phyloP scores from a whole-genome alignment of 2,113 vertebrate genomes.

The Phrynosoma blainvillii region DNA sequence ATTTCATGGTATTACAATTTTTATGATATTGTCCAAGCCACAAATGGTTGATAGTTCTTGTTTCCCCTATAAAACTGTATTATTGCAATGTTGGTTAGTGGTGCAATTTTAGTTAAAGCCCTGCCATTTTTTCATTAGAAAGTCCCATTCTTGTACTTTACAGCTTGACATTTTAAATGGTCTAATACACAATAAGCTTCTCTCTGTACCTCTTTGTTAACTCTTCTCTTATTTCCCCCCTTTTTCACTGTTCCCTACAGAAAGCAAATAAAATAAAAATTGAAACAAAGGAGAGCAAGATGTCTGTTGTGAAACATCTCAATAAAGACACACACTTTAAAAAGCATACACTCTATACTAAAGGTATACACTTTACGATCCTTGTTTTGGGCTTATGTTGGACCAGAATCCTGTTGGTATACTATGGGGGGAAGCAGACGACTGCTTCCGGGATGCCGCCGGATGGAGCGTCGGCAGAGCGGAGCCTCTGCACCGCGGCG shows the following conservation, averaged over 20 bases:
- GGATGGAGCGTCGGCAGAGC: too few species aligned
- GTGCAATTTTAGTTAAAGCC: conserved; percentile 44
- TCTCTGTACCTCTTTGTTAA: neutral
- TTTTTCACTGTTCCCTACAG: neutral
- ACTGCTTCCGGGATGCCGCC: too few species aligned
- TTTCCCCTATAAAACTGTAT: conserved; percentile 51
- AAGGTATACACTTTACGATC: too few species aligned
- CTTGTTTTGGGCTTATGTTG: too few species aligned
- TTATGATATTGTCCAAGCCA: conserved; percentile 48
- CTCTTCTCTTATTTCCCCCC: neutral
- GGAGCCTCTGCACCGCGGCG: too few species aligned
- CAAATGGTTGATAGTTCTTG: conserved; percentile 38
- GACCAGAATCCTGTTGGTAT: too few species aligned
- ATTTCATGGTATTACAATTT: conserved; percentile 66
- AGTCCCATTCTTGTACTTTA: conserved; percentile 1
- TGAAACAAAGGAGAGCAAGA: too few species aligned
- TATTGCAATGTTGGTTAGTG: conserved; percentile 26
- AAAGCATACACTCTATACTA: too few species aligned
- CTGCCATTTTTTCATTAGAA: conserved; percentile 42
- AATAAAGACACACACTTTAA: too few species aligned
- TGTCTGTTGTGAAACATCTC: too few species aligned
- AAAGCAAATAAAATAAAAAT: neutral
- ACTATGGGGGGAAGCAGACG: too few species aligned
- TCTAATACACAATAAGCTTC: neutral
- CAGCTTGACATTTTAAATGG: neutral